Evolutionary conservation across 2,888 invertebrate species (phyloP).

Genomic region (Oscheius myriophilus): DNA sequence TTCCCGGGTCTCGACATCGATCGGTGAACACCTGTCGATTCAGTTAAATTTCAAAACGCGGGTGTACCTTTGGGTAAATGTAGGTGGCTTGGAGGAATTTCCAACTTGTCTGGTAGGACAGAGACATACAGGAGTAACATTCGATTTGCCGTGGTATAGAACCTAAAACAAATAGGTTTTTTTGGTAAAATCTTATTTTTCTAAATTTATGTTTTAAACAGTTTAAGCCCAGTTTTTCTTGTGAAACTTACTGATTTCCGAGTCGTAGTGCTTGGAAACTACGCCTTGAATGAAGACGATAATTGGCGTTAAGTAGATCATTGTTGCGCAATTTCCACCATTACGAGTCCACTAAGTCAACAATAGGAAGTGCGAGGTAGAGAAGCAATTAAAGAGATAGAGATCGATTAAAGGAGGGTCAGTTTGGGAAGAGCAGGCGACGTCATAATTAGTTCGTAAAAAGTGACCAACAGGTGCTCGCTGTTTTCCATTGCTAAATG

Average conservation of each 20-base stretch:
- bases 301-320: too few species aligned
- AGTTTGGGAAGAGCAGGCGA: conserved; percentile 20
- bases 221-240: too few species aligned
- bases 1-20: conserved; percentile 64
- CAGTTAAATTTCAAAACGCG: not conserved
- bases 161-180: conserved; percentile 35
- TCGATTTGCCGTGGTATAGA: conserved; percentile 60
- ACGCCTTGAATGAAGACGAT: too few species aligned
- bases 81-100: conserved; percentile 62
- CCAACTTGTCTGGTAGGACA: conserved; percentile 66
- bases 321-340: too few species aligned
- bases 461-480: conserved; percentile 22
- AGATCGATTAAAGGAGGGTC: conserved; percentile 25
- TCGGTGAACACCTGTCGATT: conserved; percentile 60
- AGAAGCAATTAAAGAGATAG: conserved; percentile 9
- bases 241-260: too few species aligned
- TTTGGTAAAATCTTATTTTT: too few species aligned
- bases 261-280: too few species aligned
- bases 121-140: conserved; percentile 68
- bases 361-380: not conserved
- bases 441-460: conserved; percentile 29
- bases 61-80: conserved; percentile 61
- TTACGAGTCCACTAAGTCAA: too few species aligned
- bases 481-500: conserved; percentile 14
- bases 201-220: too few species aligned